These are phyloP conservation scores for Ciconia nigra DNA, from an alignment of 2,797 vertebrate species.

Conservation along the genomic window DNA sequence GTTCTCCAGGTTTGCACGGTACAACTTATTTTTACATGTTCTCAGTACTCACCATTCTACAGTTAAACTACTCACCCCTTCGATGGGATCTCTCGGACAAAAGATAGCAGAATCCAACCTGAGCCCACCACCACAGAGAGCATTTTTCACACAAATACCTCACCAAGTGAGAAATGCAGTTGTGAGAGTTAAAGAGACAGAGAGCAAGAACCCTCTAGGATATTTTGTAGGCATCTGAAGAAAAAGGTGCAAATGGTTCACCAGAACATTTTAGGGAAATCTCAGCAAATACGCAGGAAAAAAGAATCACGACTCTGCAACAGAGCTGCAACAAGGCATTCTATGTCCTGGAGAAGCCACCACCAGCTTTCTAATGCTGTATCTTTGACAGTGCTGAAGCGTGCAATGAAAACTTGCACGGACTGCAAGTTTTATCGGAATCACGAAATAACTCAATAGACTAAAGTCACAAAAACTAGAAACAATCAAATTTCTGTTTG, in stretches of 20 bases:
- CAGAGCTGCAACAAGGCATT: not conserved
- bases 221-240: not conserved
- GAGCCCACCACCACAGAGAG: not conserved
- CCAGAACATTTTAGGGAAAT: not conserved
- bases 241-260: not conserved
- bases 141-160: not conserved
- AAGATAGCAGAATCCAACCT: not conserved
- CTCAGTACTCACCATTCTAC: accelerated
- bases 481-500: not conserved
- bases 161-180: accelerated
- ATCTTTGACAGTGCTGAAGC: not conserved
- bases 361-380: not conserved
- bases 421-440: not conserved
- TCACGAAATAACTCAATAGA: not conserved
- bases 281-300: not conserved
- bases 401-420: accelerated
- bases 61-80: not conserved
- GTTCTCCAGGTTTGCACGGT: not conserved
- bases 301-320: not conserved
- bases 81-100: accelerated
- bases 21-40: accelerated
- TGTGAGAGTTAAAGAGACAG: not conserved
- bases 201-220: not conserved
- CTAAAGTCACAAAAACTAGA: not conserved
- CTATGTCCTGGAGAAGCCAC: not conserved